Conservation (phyloP, 2,113 vertebrate species). For the Hyperoodon ampullatus region DNA sequence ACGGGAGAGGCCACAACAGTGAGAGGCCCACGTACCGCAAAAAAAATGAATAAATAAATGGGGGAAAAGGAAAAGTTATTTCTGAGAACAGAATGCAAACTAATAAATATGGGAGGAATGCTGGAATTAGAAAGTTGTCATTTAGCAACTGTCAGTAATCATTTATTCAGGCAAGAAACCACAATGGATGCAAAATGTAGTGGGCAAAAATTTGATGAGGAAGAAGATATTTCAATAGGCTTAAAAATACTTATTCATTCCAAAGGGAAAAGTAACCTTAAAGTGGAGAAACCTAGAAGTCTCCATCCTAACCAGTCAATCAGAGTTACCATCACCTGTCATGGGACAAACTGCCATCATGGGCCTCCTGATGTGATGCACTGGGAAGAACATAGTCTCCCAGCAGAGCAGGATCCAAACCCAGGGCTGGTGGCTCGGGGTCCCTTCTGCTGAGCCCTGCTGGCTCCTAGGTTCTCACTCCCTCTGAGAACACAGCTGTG, state of each 20-base stretch:
- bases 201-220: background rate
- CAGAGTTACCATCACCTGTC: background rate
- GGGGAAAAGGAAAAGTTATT: background rate
- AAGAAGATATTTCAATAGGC: background rate
- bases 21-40: too few species aligned
- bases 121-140: background rate
- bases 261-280: background rate
- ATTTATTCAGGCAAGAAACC: background rate
- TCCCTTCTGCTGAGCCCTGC: background rate
- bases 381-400: background rate
- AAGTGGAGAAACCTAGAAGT: background rate
- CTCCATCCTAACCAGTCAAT: background rate
- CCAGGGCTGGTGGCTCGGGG: background rate
- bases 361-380: background rate
- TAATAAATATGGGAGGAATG: background rate
- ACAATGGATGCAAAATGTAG: background rate
- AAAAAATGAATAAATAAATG: background rate
- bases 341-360: accelerated
- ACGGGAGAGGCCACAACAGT: too few species aligned
- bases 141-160: background rate
- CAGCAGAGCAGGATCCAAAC: background rate
- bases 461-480: background rate
- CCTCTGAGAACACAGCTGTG: background rate
- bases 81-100: background rate
- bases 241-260: background rate